These are phyloP conservation scores for Eilema caniola DNA, from an alignment of 2,888 invertebrate species.

Conservation along the genomic window DNA sequence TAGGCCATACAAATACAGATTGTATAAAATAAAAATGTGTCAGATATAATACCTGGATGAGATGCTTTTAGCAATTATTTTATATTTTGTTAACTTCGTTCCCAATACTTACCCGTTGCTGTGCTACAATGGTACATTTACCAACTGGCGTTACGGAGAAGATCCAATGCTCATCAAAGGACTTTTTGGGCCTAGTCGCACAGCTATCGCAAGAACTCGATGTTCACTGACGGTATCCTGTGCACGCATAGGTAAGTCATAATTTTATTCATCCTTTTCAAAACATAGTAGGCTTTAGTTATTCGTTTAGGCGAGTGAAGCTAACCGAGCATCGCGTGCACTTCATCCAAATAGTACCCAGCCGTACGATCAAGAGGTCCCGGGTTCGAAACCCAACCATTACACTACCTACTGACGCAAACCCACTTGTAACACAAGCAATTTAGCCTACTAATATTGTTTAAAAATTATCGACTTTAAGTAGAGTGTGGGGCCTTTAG, in stretches of 20 bases:
- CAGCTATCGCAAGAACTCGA: slow-evolving; percentile 55
- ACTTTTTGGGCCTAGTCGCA: slow-evolving; percentile 49
- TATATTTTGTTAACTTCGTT: slow-evolving; percentile 46
- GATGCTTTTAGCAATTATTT: slow-evolving; percentile 41
- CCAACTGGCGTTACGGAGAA: slow-evolving; percentile 60
- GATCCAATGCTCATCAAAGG: slow-evolving; percentile 65
- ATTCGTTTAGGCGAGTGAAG: too few relatives aligned
- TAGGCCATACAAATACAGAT: slow-evolving; percentile 31
- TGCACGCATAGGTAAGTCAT: slow-evolving; percentile 46
- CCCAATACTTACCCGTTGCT: slow-evolving; percentile 54
- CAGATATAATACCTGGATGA: slow-evolving; percentile 8
- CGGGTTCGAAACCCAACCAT: too few relatives aligned
- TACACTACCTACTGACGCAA: too few relatives aligned
- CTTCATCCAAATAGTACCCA: too few relatives aligned
- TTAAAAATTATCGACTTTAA: too few relatives aligned
- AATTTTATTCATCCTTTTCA: neutral
- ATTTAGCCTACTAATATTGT: too few relatives aligned
- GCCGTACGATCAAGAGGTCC: too few relatives aligned
- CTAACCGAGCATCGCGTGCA: too few relatives aligned
- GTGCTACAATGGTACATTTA: slow-evolving; percentile 77
- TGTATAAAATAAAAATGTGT: neutral
- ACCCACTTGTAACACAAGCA: too few relatives aligned
- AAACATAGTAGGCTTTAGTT: too few relatives aligned
- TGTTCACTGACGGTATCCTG: slow-evolving; percentile 66
- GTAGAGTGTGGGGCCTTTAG: too few relatives aligned